Conservation (phyloP, 2,888 invertebrate species). For the Papilio protenor region DNA sequence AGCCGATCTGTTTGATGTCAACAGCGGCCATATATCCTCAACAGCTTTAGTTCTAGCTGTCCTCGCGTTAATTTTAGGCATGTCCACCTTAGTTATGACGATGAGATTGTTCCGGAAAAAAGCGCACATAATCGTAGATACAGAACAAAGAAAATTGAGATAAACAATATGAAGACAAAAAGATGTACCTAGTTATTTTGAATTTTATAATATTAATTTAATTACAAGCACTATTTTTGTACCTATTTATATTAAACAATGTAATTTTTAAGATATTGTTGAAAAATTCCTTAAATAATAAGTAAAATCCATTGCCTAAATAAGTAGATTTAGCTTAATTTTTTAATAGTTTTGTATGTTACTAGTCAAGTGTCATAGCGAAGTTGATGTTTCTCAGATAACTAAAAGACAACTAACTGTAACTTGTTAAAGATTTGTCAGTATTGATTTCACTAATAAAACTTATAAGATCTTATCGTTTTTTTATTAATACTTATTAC, state of each 20-base stretch:
- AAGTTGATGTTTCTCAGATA: slow-evolving; percentile 54
- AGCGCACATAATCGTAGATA: slow-evolving; percentile 54
- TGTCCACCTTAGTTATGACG: slow-evolving; percentile 71
- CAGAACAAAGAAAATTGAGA: slow-evolving; percentile 71
- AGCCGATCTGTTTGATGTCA: slow-evolving; percentile 58
- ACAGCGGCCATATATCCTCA: slow-evolving; percentile 55
- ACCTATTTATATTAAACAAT: slow-evolving; percentile 22
- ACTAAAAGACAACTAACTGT: slow-evolving; percentile 47
- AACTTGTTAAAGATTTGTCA: slow-evolving; percentile 54
- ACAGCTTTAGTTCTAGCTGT: slow-evolving; percentile 68
- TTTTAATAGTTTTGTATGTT: slow-evolving; percentile 45
- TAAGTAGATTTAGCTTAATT: slow-evolving; percentile 34
- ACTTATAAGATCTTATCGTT: slow-evolving; percentile 20
- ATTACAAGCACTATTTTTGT: slow-evolving; percentile 31
- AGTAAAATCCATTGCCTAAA: slow-evolving; percentile 25
- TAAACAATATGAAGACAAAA: slow-evolving; percentile 50
- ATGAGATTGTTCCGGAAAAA: slow-evolving; percentile 65
- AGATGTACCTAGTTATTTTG: slow-evolving; percentile 47
- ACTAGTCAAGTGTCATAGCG: slow-evolving; percentile 47
- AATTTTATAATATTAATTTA: slow-evolving; percentile 43
- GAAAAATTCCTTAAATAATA: slow-evolving; percentile 16
- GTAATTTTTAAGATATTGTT: slow-evolving; percentile 16
- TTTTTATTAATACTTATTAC: slow-evolving; percentile 5
- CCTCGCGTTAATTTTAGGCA: slow-evolving; percentile 64
- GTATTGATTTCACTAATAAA: slow-evolving; percentile 58